Evolutionary conservation across 2,888 invertebrate genomes (phyloP).

Genomic region (Xestoiulus laeticollis): DNA sequence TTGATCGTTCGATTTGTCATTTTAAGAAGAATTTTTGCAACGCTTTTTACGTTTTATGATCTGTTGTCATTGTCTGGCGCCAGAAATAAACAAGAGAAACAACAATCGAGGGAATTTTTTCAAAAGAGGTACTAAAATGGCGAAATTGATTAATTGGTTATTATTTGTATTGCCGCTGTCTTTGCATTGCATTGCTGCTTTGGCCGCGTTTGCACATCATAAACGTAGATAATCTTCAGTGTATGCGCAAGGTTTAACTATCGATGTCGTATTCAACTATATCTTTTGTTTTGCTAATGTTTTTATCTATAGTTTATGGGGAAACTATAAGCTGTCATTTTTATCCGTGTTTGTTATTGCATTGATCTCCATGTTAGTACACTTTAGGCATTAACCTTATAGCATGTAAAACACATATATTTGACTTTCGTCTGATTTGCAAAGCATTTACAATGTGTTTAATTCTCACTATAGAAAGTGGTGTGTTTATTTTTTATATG

Average conservation of each 20-base stretch:
- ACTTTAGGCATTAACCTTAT: not conserved
- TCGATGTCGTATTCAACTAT: not conserved
- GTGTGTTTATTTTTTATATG: too few relatives aligned
- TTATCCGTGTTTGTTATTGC: not conserved
- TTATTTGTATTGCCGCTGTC: not conserved
- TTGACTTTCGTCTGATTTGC: not conserved
- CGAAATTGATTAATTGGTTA: not conserved
- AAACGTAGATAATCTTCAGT: constrained; percentile 14
- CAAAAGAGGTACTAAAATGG: not conserved
- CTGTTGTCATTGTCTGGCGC: constrained; percentile 2
- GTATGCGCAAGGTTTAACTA: not conserved
- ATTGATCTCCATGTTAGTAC: not conserved
- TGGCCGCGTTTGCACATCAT: not conserved
- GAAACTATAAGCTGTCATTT: not conserved
- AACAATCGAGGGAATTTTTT: not conserved
- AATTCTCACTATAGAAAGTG: not conserved
- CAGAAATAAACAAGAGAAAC: not conserved
- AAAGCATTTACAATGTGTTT: not conserved
- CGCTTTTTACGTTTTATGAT: not conserved
- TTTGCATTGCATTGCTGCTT: not conserved
- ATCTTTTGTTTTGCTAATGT: not conserved
- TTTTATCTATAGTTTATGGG: not conserved
- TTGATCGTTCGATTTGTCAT: not conserved
- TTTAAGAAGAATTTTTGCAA: not conserved
- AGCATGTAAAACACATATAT: not conserved